These are phyloP conservation scores for Nymphicus hollandicus DNA, from an alignment of 2,113 vertebrate genomes.

Conservation along the genomic window DNA sequence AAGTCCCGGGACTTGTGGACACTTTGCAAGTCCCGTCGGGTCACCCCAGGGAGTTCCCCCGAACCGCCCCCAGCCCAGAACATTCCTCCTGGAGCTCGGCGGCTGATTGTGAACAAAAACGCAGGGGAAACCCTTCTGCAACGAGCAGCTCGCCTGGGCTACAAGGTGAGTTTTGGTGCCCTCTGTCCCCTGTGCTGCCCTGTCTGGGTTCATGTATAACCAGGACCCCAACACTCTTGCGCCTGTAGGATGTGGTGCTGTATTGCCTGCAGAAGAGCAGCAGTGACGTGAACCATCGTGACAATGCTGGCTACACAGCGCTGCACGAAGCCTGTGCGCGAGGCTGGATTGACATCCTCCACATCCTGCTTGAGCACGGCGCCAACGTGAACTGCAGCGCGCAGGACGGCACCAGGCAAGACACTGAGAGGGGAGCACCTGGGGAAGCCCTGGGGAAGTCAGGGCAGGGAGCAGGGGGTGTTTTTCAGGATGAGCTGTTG, in stretches of 20 bases:
- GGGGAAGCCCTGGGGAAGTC: not conserved
- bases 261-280: conserved; percentile 96
- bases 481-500: not conserved
- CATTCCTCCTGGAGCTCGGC: conserved; percentile 89
- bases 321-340: conserved; percentile 93
- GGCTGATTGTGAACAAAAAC: conserved; percentile 97
- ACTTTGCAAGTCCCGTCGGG: conserved; percentile 71
- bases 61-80: conserved; percentile 76
- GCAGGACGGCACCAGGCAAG: conserved; percentile 94
- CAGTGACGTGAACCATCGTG: conserved; percentile 93
- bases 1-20: conserved; percentile 72
- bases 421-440: rapidly evolving
- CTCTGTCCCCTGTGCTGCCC: rapidly evolving
- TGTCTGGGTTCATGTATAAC: rapidly evolving
- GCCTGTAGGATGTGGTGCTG: conserved; percentile 88
- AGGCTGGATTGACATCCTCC: conserved; percentile 92
- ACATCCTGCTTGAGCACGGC: conserved; percentile 89
- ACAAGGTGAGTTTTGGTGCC: conserved; percentile 79
- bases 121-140: conserved; percentile 95
- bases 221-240: not conserved
- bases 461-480: not conserved
- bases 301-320: conserved; percentile 96
- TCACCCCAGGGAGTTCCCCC: conserved; percentile 64
- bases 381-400: conserved; percentile 99
- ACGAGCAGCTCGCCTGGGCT: conserved; percentile 91